Conservation (phyloP, 2,797 vertebrate species). For the Echiichthys vipera region DNA sequence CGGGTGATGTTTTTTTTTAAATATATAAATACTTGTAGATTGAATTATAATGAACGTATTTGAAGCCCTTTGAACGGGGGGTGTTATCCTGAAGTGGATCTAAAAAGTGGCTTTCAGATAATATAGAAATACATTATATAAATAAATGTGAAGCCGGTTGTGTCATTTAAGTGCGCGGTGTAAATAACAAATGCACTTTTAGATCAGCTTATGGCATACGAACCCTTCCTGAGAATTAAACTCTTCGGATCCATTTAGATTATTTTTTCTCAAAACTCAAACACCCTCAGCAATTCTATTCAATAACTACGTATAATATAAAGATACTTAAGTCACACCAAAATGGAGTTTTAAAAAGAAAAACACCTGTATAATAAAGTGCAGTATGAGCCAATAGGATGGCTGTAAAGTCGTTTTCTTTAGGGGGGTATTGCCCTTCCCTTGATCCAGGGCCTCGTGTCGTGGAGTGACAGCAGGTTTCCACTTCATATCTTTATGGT, state of each 20-base stretch:
- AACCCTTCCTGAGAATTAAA: background rate
- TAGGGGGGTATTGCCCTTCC: too few species aligned
- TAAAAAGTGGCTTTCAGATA: too few species aligned
- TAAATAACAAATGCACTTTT: background rate
- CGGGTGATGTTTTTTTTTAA: background rate
- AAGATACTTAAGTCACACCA: background rate
- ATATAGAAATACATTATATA: background rate
- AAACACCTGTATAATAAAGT: background rate
- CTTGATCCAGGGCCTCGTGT: background rate
- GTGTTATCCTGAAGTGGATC: too few species aligned
- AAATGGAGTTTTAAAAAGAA: background rate
- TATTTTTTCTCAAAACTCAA: too few species aligned
- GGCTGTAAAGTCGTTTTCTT: too few species aligned
- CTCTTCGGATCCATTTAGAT: background rate
- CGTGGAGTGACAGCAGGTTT: background rate
- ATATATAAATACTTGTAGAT: too few species aligned
- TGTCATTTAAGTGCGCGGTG: too few species aligned
- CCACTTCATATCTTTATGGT: background rate
- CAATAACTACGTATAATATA: too few species aligned
- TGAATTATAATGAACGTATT: too few species aligned
- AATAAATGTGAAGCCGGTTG: background rate
- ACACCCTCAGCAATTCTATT: too few species aligned
- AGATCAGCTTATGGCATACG: background rate
- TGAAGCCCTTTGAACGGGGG: background rate
- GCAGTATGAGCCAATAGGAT: background rate